These are phyloP conservation scores for Cottoperca gobio DNA, from an alignment of 2,797 vertebrate genomes.

Conservation along the genomic window DNA sequence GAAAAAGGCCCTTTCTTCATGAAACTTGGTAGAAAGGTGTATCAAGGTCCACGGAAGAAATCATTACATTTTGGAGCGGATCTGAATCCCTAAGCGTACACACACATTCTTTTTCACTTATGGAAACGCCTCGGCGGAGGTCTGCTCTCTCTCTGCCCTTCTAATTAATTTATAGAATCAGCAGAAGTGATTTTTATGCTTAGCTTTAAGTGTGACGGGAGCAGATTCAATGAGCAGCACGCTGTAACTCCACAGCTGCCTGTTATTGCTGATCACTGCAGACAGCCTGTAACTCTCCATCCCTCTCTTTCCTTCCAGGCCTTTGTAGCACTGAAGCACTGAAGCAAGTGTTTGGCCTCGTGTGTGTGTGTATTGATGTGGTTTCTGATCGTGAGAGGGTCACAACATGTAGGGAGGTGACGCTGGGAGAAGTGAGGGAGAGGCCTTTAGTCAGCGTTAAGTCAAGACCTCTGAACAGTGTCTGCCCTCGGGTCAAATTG, in stretches of 20 bases:
- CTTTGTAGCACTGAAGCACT: slow-evolving; percentile 46
- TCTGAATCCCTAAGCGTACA: too few relatives aligned
- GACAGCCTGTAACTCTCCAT: slow-evolving; percentile 39
- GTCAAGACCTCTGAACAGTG: slow-evolving; percentile 19
- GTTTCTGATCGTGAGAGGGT: slow-evolving; percentile 38
- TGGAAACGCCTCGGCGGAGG: too few relatives aligned
- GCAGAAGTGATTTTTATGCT: slow-evolving; percentile 27
- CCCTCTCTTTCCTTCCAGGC: slow-evolving; percentile 45
- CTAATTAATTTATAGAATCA: slow-evolving; percentile 5
- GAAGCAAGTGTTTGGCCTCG: slow-evolving; percentile 40
- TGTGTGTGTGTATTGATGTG: slow-evolving; percentile 32
- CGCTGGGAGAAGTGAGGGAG: slow-evolving; percentile 9
- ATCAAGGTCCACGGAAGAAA: too few relatives aligned
- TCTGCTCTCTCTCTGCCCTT: too few relatives aligned
- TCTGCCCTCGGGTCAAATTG: slow-evolving; percentile 17
- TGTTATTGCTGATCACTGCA: slow-evolving; percentile 41
- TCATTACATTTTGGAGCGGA: too few relatives aligned
- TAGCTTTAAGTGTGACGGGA: slow-evolving; percentile 24
- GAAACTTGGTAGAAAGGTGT: too few relatives aligned
- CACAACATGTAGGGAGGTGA: slow-evolving; percentile 24
- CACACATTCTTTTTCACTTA: too few relatives aligned
- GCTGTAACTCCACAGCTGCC: slow-evolving; percentile 18
- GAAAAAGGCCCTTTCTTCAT: too few relatives aligned
- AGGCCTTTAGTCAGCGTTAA: slow-evolving; percentile 42
- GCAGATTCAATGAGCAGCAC: slow-evolving; percentile 46